phyloP scores from a whole-genome alignment of 2,113 vertebrate species.

The Silurus asotus region DNA sequence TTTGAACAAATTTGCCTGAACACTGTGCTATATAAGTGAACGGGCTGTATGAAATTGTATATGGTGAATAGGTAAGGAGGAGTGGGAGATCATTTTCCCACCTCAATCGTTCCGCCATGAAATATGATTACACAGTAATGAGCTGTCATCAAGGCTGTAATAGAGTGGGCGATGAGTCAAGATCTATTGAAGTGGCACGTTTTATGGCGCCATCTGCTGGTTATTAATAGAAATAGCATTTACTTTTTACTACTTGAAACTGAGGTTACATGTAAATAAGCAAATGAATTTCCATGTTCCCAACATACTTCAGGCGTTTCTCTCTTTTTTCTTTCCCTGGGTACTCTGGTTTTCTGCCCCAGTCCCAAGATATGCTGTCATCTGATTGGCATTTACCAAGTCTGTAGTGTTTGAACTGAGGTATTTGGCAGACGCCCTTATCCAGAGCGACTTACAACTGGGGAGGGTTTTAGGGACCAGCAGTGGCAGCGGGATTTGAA shows the following conservation, averaged over 20 bases:
- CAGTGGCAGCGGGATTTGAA: too few relatives aligned
- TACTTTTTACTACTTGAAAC: too few relatives aligned
- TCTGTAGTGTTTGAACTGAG: neutral
- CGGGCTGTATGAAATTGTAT: constrained; percentile 19
- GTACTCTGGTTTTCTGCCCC: too few relatives aligned
- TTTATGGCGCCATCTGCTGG: constrained; percentile 27
- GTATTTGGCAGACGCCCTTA: too few relatives aligned
- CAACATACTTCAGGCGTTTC: too few relatives aligned
- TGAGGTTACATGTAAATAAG: neutral
- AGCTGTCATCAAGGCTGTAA: constrained; percentile 10
- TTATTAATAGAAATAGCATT: neutral
- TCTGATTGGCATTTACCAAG: too few relatives aligned
- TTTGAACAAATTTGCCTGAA: neutral
- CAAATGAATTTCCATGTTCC: too few relatives aligned
- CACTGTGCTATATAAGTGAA: neutral
- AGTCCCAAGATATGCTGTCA: too few relatives aligned
- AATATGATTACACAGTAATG: constrained; percentile 29
- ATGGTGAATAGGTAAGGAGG: constrained; percentile 6
- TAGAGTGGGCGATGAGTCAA: constrained; percentile 24
- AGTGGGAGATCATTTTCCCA: neutral
- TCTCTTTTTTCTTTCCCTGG: too few relatives aligned
- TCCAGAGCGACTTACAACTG: too few relatives aligned
- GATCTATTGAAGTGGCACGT: neutral
- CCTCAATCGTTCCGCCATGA: neutral
- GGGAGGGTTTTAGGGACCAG: too few relatives aligned